phyloP scores from a whole-genome alignment of 2,113 vertebrate species.

The Gallinago paraguaiae region DNA sequence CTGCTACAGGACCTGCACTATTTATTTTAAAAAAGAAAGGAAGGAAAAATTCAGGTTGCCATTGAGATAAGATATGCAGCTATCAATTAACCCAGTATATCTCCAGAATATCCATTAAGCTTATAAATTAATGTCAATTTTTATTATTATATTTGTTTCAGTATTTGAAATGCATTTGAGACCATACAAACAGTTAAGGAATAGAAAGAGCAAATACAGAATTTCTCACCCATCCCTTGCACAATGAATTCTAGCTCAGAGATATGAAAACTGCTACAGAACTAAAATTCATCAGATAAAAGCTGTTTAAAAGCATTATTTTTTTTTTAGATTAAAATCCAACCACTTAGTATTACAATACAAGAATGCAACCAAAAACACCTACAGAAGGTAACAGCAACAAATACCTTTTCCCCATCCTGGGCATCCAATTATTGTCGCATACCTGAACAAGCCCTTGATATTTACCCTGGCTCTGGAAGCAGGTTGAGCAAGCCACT shows the following conservation, averaged over 20 bases:
- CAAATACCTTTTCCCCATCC: background rate
- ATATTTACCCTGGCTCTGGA: slow-evolving; percentile 8
- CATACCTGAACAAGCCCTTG: background rate
- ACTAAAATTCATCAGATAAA: background rate
- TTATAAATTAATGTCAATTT: background rate
- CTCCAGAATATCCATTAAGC: background rate
- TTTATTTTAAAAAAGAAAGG: background rate
- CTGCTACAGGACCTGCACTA: background rate
- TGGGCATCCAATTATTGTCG: background rate
- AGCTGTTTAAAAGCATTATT: background rate
- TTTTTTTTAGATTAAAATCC: background rate
- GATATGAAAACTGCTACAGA: background rate
- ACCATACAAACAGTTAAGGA: background rate
- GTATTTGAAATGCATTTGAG: background rate
- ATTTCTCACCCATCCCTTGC: background rate
- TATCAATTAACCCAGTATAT: background rate
- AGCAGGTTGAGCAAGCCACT: background rate
- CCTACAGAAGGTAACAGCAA: background rate
- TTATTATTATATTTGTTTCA: background rate
- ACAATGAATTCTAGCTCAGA: background rate
- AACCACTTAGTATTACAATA: background rate
- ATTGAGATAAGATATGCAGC: background rate
- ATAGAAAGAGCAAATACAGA: background rate
- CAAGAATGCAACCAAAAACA: background rate
- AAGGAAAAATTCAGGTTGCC: background rate